These are phyloP conservation scores for Danio choprae DNA, from an alignment of 2,797 vertebrate genomes.

Conservation along the genomic window DNA sequence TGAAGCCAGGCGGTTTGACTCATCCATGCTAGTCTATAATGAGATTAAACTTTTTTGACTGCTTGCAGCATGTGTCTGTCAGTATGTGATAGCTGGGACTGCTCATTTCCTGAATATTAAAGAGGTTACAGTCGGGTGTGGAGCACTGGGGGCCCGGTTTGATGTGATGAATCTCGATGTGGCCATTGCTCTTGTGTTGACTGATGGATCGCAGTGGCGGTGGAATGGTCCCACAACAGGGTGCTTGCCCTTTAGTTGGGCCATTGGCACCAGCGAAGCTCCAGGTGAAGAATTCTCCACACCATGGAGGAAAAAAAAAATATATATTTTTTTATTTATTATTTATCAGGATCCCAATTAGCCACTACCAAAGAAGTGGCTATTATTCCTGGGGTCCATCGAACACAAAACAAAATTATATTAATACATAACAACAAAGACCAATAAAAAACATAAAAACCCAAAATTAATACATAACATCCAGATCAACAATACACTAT, in stretches of 20 bases:
- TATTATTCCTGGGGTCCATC: no score
- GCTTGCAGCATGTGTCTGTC: slow-evolving; percentile 55
- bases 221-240: slow-evolving; percentile 2
- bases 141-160: slow-evolving; percentile 25
- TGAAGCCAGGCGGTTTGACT: slow-evolving; percentile 41
- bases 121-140: slow-evolving; percentile 21
- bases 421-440: no score
- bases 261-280: not conserved
- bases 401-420: no score
- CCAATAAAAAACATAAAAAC: no score
- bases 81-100: slow-evolving; percentile 40
- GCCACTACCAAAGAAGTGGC: no score
- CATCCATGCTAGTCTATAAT: slow-evolving; percentile 45
- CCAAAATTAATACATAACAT: no score
- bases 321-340: no score
- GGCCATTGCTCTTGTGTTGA: slow-evolving; percentile 16
- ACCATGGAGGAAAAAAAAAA: not conserved
- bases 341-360: no score
- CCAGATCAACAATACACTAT: no score
- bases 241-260: not conserved
- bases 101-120: slow-evolving; percentile 52
- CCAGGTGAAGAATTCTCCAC: slow-evolving; percentile 10
- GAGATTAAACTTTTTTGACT: slow-evolving; percentile 56
- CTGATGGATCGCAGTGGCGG: slow-evolving; percentile 36
- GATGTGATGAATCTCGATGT: slow-evolving; percentile 44